Evolutionary conservation across 2,797 vertebrate genomes (phyloP).

Genomic region (Pseudotriccus pelzelni): DNA sequence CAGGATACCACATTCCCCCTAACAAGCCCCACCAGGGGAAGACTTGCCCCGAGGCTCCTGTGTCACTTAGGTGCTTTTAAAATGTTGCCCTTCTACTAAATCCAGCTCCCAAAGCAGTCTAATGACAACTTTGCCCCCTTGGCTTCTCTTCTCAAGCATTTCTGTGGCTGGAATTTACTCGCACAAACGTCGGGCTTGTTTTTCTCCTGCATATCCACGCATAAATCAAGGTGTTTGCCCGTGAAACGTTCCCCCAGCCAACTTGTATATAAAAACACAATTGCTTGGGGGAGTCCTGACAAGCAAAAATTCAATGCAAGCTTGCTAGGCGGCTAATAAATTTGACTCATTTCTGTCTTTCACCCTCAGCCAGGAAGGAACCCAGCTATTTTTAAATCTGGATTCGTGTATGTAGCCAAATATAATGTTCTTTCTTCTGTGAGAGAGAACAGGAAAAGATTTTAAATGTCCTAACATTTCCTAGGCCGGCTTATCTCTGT

Average conservation of each 20-base stretch:
- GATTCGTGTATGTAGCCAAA: constrained; percentile 45
- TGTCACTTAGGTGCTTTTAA: constrained; percentile 51
- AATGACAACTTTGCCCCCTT: constrained; percentile 23
- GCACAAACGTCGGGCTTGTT: not conserved
- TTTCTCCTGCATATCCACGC: not conserved
- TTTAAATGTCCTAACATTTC: constrained; percentile 67
- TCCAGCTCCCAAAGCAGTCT: constrained; percentile 16
- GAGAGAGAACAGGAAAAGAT: constrained; percentile 68
- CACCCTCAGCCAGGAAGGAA: constrained; percentile 64
- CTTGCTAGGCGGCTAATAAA: constrained; percentile 37
- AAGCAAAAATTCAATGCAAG: constrained; percentile 34
- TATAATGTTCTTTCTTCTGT: constrained; percentile 58
- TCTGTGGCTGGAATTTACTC: constrained; percentile 5
- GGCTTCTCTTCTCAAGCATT: not conserved
- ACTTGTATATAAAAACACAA: not conserved
- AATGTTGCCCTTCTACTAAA: constrained; percentile 51
- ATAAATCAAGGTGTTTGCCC: constrained; percentile 34
- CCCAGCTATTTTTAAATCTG: constrained; percentile 65
- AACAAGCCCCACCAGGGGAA: constrained; percentile 14
- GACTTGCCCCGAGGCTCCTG: constrained; percentile 26
- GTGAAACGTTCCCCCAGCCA: not conserved
- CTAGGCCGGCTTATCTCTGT: constrained; percentile 50
- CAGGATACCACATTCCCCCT: not conserved
- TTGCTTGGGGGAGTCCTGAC: constrained; percentile 12
- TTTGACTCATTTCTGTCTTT: constrained; percentile 46